Base-by-base conservation (phyloP, 2,113 vertebrate genomes). In the Trematocara stigmaticum region DNA sequence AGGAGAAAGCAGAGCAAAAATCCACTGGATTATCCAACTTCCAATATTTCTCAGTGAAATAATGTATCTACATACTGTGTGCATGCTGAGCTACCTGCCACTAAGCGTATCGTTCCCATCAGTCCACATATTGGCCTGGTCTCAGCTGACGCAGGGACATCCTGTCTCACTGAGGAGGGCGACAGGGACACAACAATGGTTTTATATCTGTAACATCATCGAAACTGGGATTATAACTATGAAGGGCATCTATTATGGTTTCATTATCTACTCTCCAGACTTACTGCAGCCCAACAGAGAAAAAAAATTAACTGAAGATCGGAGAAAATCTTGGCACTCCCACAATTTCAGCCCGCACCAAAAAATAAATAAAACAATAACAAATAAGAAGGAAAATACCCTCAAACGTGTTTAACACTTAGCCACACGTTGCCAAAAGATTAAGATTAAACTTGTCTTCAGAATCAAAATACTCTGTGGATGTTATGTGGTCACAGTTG, bases 81-180 rank as follows among this genome's bases (percentile, higher is more conserved):
- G 29, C 6, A 6, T 9, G 7, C 3, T 81, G 40, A 53, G 74
- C 84, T 94, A 99, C 98, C 98, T 96, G 98, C 98, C 80, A 99
- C 98, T 92, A 99, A 86, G 10, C 97, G 97, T 42, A 99, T 96
- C 45, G 98, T 99, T 91, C 98, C 98, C 97, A 99, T 96, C 91
- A 99, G 93, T 80, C 98, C 98, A 94, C 96, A 97, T 95, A 99
- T 97, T 53, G 96, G 95, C 86, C 96, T 96, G n/a, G 97, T 98
- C 85, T 98, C 97, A 5, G 98, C 97, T 74, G 97, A 98, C 18
- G 97, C 97, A 40, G 98, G 98, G 90, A 99, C 85, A 92, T 99
- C 97, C 92, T 97, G 97, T 94, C 97, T 98, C 92, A 95, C 98
- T 99, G 56, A 78, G n/a, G 31, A 80, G 7, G 23, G 76, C 0